Base-by-base conservation (phyloP, 2,113 vertebrate genomes). In the Campylomormyrus numenius region DNA sequence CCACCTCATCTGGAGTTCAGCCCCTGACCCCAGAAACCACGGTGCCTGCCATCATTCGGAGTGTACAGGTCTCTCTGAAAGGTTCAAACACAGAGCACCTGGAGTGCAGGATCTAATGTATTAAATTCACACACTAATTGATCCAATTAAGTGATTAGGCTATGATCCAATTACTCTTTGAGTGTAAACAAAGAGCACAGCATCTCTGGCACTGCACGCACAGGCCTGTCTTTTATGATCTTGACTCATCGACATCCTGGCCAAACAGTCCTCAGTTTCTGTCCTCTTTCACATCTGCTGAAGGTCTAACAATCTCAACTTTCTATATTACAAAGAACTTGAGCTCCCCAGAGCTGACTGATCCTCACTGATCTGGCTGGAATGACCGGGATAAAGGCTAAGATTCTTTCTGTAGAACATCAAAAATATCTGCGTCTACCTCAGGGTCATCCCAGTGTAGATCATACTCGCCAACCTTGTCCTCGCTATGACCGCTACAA, bases 91-190 rank as follows among this genome's bases (percentile, higher is more conserved):
- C 35, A 80, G 74, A 80, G 74, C 5, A 80, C 74, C 74, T 80
- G 74, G 74, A 19, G 27, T 77, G 70, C 70, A 77, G 27, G 35
- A 80, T 42, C 74, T 80, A 80, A 35, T 48, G 42, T 85, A 85
- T 48, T 85, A 48, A 48, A 85, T 48, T 85, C 83, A 80, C 10
- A 3, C 19, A 85, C 45, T 85, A 85, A 46, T 77, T 89, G 35
- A 85, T n/a, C 24, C 77, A 84, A 62, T 84, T 21, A 89, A 84
- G 49, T 13, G 21, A 85, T 46, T 85, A 39, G 35, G 35, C 35
- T 80, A 80, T 80, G 74, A 80, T 80, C 74, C 74, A 42, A 80
- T 85, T 85, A 85, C 45, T 48, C 45, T 66, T 66, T 85, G 42
- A 48, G 83, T 85, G 45, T 45, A 80, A 85, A 85, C 83, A 85